Percentiles rank a stretch among this genome's conserved stretches.
phyloP scores from a whole-genome alignment of 92 coral and sea anemone species.

The Nematostella vectensis region DNA sequence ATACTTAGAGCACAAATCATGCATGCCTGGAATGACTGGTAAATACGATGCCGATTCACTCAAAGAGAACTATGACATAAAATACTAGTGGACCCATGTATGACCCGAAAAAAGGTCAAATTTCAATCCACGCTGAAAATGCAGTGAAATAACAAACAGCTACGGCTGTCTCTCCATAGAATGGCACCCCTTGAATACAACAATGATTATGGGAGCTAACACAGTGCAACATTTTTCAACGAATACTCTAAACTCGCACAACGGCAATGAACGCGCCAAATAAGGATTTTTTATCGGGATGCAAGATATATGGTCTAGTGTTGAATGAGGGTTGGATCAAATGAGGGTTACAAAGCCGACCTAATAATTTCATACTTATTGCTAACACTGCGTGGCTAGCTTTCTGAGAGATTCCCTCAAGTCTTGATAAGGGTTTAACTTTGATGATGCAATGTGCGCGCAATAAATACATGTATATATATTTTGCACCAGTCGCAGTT shows the following conservation, averaged over 20 bases:
- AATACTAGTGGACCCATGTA: not conserved
- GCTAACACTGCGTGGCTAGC: too few species aligned
- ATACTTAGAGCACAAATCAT: too few species aligned
- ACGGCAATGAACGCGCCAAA: not conserved
- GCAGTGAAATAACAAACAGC: not conserved
- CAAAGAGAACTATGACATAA: too few species aligned
- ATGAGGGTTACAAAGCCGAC: not conserved
- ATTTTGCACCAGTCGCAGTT: too few species aligned
- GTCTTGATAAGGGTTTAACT: too few species aligned
- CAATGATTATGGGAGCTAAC: not conserved
- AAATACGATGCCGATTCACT: too few species aligned
- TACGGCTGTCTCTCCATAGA: slow-evolving; percentile 1
- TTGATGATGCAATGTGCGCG: too few species aligned
- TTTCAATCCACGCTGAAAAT: not conserved
- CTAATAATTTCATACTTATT: not conserved
- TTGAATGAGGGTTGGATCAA: not conserved
- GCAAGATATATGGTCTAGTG: too few species aligned
- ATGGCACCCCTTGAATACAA: not conserved
- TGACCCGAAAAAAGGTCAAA: slow-evolving; percentile 3
- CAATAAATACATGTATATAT: too few species aligned
- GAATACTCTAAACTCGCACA: not conserved
- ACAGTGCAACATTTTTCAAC: not conserved
- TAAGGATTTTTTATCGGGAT: not conserved
- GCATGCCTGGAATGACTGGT: too few species aligned
- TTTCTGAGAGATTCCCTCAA: too few species aligned